phyloP scores from a whole-genome alignment of 2,888 invertebrate species.

The Nymphalis polychloros region DNA sequence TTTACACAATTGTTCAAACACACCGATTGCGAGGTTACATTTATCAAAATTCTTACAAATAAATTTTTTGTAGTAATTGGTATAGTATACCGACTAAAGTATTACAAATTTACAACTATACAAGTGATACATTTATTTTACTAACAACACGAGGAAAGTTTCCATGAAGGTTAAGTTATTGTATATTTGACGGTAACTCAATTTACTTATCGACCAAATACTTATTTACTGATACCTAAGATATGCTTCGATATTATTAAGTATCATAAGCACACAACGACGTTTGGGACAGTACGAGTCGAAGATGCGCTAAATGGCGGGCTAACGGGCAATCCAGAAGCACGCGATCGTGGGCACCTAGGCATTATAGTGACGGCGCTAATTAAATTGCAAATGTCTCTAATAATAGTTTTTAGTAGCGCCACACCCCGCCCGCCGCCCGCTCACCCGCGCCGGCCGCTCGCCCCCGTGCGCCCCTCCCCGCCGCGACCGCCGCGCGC shows the following conservation, averaged over 20 bases:
- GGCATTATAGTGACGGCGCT: conserved; percentile 35
- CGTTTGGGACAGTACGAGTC: neutral
- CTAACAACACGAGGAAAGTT: too few relatives aligned
- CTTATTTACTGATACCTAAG: too few relatives aligned
- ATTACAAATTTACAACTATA: too few relatives aligned
- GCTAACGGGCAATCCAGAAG: neutral
- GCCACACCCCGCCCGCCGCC: conserved; percentile 23
- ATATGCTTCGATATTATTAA: too few relatives aligned
- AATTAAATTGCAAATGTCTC: conserved; percentile 44
- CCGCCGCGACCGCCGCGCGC: conserved; percentile 5
- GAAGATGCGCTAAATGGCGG: neutral
- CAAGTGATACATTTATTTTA: too few relatives aligned
- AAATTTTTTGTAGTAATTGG: too few relatives aligned
- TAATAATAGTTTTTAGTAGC: conserved; percentile 39
- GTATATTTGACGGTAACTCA: too few relatives aligned
- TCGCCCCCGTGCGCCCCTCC: neutral
- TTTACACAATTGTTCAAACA: conserved; percentile 23
- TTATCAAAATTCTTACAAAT: neutral
- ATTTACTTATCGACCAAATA: too few relatives aligned
- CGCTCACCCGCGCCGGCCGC: neutral
- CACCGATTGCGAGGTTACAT: conserved; percentile 1
- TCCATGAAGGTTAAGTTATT: too few relatives aligned
- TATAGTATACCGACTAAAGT: too few relatives aligned
- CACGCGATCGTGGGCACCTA: conserved; percentile 28
- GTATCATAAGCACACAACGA: neutral